phyloP scores from a whole-genome alignment of 2,888 invertebrate genomes.

The Acronicta aceris region DNA sequence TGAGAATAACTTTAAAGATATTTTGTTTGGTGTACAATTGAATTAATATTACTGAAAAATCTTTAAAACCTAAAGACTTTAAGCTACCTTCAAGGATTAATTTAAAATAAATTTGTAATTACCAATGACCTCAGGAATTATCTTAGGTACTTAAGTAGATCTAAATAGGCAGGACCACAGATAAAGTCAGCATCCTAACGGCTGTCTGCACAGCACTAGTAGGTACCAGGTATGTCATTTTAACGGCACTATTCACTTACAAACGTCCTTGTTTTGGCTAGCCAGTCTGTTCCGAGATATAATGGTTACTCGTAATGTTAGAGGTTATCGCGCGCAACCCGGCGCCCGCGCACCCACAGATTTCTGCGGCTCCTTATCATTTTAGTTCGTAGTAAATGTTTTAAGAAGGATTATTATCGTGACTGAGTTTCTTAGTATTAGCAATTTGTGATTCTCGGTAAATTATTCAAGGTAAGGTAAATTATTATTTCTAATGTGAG shows the following conservation, averaged over 20 bases:
- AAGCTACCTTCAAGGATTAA: too few species aligned
- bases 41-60: too few species aligned
- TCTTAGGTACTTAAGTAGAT: too few species aligned
- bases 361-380: slow-evolving; percentile 58
- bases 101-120: too few species aligned
- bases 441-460: slow-evolving; percentile 22
- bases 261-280: slow-evolving; percentile 19
- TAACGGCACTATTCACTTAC: slow-evolving; percentile 3
- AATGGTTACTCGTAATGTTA: slow-evolving; percentile 14
- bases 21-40: background rate
- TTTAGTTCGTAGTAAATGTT: slow-evolving; percentile 25
- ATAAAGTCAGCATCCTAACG: background rate
- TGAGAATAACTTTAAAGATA: slow-evolving; percentile 13
- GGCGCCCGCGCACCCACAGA: slow-evolving; percentile 39
- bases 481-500: background rate
- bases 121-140: too few species aligned
- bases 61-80: too few species aligned
- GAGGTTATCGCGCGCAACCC: slow-evolving; percentile 46
- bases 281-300: slow-evolving; percentile 20
- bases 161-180: background rate
- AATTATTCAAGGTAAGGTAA: background rate
- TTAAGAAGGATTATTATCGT: slow-evolving; percentile 29
- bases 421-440: slow-evolving; percentile 22
- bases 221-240: background rate
- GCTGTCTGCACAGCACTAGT: background rate